Evolutionary conservation across 2,113 vertebrate genomes (phyloP), one percentile per base, ranked within the genome.

Genomic region (Percina caprodes): DNA sequence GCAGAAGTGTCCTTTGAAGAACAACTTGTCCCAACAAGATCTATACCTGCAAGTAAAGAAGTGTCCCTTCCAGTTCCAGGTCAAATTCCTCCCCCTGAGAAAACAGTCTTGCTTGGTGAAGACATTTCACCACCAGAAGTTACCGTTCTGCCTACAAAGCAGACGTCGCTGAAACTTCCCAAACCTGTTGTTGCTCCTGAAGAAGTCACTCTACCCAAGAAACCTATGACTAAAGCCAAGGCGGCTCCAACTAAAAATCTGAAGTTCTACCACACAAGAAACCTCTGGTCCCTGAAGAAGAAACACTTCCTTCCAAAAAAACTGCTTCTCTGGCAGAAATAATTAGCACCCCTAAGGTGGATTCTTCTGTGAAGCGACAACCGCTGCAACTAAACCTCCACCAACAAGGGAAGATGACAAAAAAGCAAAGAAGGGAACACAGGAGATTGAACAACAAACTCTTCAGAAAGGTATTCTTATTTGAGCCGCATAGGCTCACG

Each of bases 381-480:
- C 9, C 0, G 4, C 12, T 3, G 11, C n/a, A 68, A 11, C 59
- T 70, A 58, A 87, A 80, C 49, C 19, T 73, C 59, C 30, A 48
- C 51, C 65, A 24, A 60, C 13, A 48, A 79, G 33, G 66, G 45
- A 52, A 58, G 69, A 71, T 67, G 71, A 45, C 23, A 80, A 55
- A 33, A 68, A 74, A 80, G 5, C 23, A 49, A 42, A 77, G 76
- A 83, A 83, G 77, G 59, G 35, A 77, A 48, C 70, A 61, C 69
- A 49, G 59, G 86, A 58, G 66, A 33, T 14, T 62, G 51, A 88
- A 68, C 67, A 24, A 58, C 80, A 84, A 83, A 56, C 69, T 74
- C 83, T 67, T 70, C 61, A 69, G 76, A 91, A 67, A 94, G 92
- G 92, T 94, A 91, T 80, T 88, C 67, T 33, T 52, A 2, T 70